Conservation (phyloP, 2,888 invertebrate species). For the Ophion ventricosus region DNA sequence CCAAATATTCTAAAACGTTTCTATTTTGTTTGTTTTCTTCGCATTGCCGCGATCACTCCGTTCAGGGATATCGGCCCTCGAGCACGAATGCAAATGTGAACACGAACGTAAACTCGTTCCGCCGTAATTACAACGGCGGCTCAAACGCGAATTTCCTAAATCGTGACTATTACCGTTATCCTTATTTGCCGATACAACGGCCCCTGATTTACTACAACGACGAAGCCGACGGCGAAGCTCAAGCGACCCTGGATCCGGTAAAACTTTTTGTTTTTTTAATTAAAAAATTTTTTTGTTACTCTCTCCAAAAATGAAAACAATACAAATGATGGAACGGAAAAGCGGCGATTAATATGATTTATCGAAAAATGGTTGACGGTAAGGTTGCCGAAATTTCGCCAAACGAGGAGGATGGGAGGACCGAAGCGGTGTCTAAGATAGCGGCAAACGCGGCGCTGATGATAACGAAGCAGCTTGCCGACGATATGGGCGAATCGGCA, state of each 20-base stretch:
- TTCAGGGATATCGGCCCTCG: neutral
- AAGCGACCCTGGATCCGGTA: neutral
- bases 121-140: neutral
- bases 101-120: neutral
- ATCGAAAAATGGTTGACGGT: neutral
- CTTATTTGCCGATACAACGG: neutral
- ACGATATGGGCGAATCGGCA: constrained; percentile 69
- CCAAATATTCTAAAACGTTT: too few species aligned
- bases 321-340: too few species aligned
- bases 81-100: neutral
- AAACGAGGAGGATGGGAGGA: constrained; percentile 15
- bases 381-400: neutral
- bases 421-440: constrained; percentile 58
- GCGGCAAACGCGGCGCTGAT: constrained; percentile 70
- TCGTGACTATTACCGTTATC: neutral
- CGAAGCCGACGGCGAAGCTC: neutral
- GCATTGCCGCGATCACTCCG: neutral
- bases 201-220: neutral
- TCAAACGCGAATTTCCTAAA: neutral
- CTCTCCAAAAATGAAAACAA: too few species aligned
- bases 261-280: neutral
- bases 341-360: too few species aligned
- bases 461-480: constrained; percentile 70
- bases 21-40: neutral
- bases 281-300: too few species aligned